Base-by-base conservation (phyloP, 1,140 invertebrate genomes). In the Drosophila persimilis region DNA sequence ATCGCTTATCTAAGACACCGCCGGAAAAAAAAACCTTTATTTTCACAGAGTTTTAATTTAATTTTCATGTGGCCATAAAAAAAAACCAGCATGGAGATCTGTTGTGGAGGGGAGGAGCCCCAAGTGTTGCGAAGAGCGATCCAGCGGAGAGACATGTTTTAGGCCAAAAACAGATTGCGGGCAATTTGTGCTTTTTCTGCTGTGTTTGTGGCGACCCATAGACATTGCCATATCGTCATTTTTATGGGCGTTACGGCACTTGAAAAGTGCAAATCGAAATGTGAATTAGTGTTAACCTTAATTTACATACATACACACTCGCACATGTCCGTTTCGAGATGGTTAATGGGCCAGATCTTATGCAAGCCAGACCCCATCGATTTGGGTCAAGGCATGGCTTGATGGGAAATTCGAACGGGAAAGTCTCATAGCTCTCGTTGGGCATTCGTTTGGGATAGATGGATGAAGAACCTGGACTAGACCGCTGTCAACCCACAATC, bases 11-110 rank as follows among this genome's bases (percentile, higher is more conserved):
- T 70, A 77, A 77, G 67, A 15, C 50, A 2, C 35, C 13, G 35
- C 4, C 11, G 11, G 43, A 53, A 69, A 48, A 48, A 48, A 20
- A 53, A 8, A 59, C 39, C 59, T 70, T 69, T 64, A 80, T 85
- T 85, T 85, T 86, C 77, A 80, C 75, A 73, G 20, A 65, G 64
- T 43, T 64, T 78, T 77, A 74, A 86, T 86, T 86, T 78, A 74
- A 80, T 77, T 78, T 86, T 74, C 52, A 54, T 81, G 77, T 65
- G 78, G 56, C 43, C 69, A 81, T 77, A 73, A 80, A 84, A 71
- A 73, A 80, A 84, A 71, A 46, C 29, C 43, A 35, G 20, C 20
- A 17, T 7, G 7, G 6, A 62, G 6, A 15, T 39, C 9, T 3
- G 15, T 29, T 41, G 43, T 69, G 11, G 41, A 50, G 54, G 20